Conservation (phyloP, 2,888 invertebrate species). For the Syritta pipiens region DNA sequence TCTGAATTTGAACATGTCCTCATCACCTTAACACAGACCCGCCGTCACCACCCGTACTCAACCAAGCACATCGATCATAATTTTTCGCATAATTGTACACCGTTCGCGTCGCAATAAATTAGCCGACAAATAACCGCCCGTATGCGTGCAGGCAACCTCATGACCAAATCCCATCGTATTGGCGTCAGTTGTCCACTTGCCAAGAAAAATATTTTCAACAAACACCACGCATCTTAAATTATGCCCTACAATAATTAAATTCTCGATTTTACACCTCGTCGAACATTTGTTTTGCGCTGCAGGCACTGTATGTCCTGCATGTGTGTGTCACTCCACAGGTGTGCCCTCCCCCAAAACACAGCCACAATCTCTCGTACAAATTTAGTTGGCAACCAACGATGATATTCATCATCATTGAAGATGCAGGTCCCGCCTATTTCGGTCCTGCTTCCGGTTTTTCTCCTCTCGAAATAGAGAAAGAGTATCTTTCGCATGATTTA, state of each 20-base stretch:
- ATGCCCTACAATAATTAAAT: constrained; percentile 46
- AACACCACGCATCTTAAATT: constrained; percentile 17
- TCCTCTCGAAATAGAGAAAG: constrained; percentile 11
- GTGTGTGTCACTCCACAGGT: constrained; percentile 29
- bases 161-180: neutral
- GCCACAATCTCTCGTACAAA: constrained; percentile 12
- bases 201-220: constrained; percentile 25
- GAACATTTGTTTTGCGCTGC: constrained; percentile 33
- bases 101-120: constrained; percentile 32
- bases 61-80: too few species aligned
- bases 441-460: constrained; percentile 60
- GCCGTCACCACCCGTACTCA: too few species aligned
- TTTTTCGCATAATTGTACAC: constrained; percentile 12
- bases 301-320: neutral
- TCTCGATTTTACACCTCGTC: constrained; percentile 62
- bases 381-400: constrained; percentile 52
- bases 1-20: too few species aligned
- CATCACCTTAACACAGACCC: too few species aligned
- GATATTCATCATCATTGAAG: constrained; percentile 32
- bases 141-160: neutral
- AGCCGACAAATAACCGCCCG: constrained; percentile 4
- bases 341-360: neutral
- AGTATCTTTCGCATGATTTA: constrained; percentile 30
- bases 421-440: constrained; percentile 36
- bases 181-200: constrained; percentile 19